phyloP scores from a whole-genome alignment of 2,888 invertebrate genomes.

The Sminthurides aquaticus region DNA sequence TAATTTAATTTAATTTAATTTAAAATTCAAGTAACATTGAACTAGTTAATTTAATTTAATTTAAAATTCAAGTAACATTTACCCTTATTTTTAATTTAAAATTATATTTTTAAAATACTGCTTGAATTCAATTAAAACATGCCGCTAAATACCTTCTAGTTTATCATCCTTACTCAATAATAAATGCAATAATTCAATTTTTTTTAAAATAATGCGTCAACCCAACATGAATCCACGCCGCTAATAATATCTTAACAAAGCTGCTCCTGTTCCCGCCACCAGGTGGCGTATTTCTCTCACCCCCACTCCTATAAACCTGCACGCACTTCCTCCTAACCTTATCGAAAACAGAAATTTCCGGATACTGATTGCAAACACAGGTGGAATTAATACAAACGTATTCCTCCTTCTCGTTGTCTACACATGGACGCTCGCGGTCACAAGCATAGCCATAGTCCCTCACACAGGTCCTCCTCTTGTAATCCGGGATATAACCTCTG shows the following conservation, averaged over 20 bases:
- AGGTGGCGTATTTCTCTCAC: background rate
- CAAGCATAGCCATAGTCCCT: slow-evolving; percentile 12
- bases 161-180: background rate
- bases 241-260: background rate
- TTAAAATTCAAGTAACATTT: too few relatives aligned
- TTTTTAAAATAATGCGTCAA: background rate
- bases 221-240: background rate
- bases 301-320: background rate
- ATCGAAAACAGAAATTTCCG: background rate
- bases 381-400: too few relatives aligned
- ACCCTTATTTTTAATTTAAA: background rate
- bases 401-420: too few relatives aligned
- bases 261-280: too few relatives aligned
- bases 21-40: too few relatives aligned
- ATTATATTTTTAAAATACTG: background rate
- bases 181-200: background rate
- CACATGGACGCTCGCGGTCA: slow-evolving; percentile 4
- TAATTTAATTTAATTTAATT: too few relatives aligned
- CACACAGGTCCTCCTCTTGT: background rate
- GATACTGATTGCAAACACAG: slow-evolving; percentile 6
- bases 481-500: slow-evolving; percentile 6
- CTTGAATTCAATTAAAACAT: background rate
- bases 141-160: background rate
- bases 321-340: background rate
- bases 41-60: too few relatives aligned